Percentiles rank a stretch among this genome's conserved stretches.
Conservation (phyloP, 2,113 vertebrate species). For the Corythoichthys haematopterus region DNA sequence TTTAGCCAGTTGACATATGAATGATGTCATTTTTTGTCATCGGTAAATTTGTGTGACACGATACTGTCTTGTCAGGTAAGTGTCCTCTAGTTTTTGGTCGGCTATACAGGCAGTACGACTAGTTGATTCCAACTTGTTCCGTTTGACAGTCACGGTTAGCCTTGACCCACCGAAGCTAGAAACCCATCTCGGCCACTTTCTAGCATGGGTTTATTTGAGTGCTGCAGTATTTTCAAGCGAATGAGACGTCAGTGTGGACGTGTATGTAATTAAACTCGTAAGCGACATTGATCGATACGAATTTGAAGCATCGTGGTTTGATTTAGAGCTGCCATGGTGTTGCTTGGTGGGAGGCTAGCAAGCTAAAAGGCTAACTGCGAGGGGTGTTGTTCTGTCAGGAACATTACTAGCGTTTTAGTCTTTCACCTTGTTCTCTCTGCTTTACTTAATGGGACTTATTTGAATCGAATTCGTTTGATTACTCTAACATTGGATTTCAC, state of each 20-base stretch:
- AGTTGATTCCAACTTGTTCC: conserved; percentile 15
- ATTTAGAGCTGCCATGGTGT: conserved; percentile 6
- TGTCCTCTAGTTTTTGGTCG: neutral
- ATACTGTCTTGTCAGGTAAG: neutral
- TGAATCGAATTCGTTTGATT: neutral
- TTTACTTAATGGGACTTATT: neutral
- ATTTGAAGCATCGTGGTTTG: conserved; percentile 1
- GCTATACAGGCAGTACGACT: neutral
- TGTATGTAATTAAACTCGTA: fast-evolving
- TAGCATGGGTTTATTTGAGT: neutral
- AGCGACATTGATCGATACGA: neutral
- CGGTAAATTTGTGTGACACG: neutral
- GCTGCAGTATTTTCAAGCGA: conserved; percentile 1
- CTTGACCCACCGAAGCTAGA: conserved; percentile 15
- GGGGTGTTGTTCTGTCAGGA: conserved; percentile 35
- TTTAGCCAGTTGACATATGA: neutral
- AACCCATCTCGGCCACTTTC: conserved; percentile 13
- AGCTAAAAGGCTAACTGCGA: conserved; percentile 25
- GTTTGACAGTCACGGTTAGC: conserved; percentile 43
- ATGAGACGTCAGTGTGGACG: conserved; percentile 30
- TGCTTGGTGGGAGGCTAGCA: conserved; percentile 43
- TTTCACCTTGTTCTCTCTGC: neutral
- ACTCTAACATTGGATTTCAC: neutral
- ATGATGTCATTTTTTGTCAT: neutral
- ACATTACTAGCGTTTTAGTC: neutral